Evolutionary conservation across 2,888 invertebrate genomes (phyloP), one percentile per base, ranked within the genome.

Genomic region (Dynastes hyllus): DNA sequence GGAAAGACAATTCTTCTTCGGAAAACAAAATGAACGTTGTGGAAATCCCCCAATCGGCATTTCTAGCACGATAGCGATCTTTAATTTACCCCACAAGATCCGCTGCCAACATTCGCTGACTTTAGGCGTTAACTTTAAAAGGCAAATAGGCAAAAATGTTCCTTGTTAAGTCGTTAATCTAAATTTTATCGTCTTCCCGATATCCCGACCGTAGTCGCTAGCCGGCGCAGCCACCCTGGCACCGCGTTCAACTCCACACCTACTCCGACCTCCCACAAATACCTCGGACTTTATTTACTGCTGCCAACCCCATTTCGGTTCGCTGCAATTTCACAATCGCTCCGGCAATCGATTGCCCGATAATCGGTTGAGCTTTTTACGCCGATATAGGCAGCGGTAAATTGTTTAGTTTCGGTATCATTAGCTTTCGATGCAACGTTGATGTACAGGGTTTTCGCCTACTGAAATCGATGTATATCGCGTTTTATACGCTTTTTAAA

Each of bases 101-200:
- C 22, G 22, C 55, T 27, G 16, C 55, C 45, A 45, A 8, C 45
- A 45, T 45, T 45, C 45, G 45, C 55, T 22, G 8, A 9, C 22
- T 16, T 16, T 0, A 8, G 27, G 22, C 55, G 22, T 55, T 22
- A 55, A 55, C 5, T 55, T 55, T 16, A 55, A 55, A 55, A 55
- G 22, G 55, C 55, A 58, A 58, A 58, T 58, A 58, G 22, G 55
- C 55, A 58, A 58, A 58, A 58, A 58, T 22, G 16, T 22, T 58
- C 22, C 55, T 58, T 58, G 55, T 58, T 22, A 58, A 58, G 55
- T 58, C 55, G 55, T 58, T 58, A 58, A 58, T 58, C 55, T 58
- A 58, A 58, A 58, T 58, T 58, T 58, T 27, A 58, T 58, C 55
- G 55, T 58, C 55, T 58, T 58, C 6, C 55, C 55, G 27, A 22